Percentiles rank a stretch among this genome's conserved stretches.
Conservation (phyloP, 2,888 invertebrate species). For the Cantharis rufa region DNA sequence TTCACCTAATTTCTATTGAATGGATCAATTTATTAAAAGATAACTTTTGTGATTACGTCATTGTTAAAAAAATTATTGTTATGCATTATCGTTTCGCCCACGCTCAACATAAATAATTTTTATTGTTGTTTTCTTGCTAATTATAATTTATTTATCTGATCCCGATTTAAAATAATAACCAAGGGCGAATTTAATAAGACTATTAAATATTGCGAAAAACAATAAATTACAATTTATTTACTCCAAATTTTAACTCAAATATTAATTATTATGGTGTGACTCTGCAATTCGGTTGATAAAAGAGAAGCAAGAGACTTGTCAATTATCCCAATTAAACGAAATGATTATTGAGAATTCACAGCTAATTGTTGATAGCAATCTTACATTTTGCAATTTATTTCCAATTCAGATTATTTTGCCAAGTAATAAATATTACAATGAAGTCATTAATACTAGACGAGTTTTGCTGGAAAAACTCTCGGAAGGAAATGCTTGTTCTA, state of each 20-base stretch:
- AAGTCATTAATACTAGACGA: background rate
- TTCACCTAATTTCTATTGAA: background rate
- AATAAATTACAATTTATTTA: background rate
- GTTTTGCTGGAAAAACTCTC: background rate
- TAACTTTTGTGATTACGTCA: background rate
- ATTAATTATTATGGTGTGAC: background rate
- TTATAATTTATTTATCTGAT: background rate
- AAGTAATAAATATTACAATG: background rate
- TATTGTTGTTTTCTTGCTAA: background rate
- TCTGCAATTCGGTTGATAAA: background rate
- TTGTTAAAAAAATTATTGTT: background rate
- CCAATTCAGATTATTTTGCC: background rate
- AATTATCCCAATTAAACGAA: background rate
- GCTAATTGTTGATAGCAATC: background rate
- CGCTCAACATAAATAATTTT: background rate
- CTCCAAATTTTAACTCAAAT: background rate
- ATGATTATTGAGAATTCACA: background rate
- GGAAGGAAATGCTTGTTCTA: background rate
- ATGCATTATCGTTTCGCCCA: background rate
- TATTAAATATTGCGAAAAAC: background rate
- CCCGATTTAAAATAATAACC: background rate
- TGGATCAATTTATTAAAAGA: background rate
- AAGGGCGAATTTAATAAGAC: background rate
- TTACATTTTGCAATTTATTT: background rate
- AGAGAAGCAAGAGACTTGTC: background rate